Percentiles rank a stretch among this genome's conserved stretches.
These are phyloP conservation scores for Microctenopoma stevenorrisi DNA, from an alignment of 2,797 vertebrate species.

Conservation along the genomic window DNA sequence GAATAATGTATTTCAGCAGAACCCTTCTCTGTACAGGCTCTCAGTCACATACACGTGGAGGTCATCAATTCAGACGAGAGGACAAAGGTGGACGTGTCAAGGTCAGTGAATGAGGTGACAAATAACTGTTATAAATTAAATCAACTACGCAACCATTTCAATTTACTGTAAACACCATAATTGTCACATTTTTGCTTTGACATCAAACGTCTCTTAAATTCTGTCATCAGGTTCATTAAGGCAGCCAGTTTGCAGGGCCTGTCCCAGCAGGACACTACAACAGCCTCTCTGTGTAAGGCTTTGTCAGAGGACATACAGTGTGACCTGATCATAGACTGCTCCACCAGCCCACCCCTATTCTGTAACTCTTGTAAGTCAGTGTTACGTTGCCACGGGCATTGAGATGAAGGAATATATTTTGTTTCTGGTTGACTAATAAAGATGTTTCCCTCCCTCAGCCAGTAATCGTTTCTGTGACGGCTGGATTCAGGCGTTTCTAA, in stretches of 20 bases:
- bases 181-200: background rate
- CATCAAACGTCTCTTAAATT: background rate
- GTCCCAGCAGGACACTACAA: constrained; percentile 90
- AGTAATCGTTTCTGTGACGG: constrained; percentile 96
- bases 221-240: constrained; percentile 89
- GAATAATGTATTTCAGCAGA: constrained; percentile 3
- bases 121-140: too few species aligned
- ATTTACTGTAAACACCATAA: background rate
- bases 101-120: constrained; percentile 82
- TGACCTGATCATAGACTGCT: constrained; percentile 88
- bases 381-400: background rate
- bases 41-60: constrained; percentile 92
- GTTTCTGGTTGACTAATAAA: background rate
- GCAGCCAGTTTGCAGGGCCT: constrained; percentile 94
- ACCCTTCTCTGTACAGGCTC: constrained; percentile 83
- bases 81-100: constrained; percentile 90
- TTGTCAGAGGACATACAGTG: constrained; percentile 86
- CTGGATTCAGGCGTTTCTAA: constrained; percentile 95
- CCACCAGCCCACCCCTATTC: constrained; percentile 84
- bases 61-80: constrained; percentile 88
- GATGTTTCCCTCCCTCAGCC: constrained; percentile 76
- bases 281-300: constrained; percentile 89
- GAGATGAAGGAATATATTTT: background rate
- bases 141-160: background rate
- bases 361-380: constrained; percentile 85